Percentiles rank a stretch among this genome's conserved stretches.
phyloP scores from a whole-genome alignment of 2,797 vertebrate genomes.

The Coreius guichenoti region DNA sequence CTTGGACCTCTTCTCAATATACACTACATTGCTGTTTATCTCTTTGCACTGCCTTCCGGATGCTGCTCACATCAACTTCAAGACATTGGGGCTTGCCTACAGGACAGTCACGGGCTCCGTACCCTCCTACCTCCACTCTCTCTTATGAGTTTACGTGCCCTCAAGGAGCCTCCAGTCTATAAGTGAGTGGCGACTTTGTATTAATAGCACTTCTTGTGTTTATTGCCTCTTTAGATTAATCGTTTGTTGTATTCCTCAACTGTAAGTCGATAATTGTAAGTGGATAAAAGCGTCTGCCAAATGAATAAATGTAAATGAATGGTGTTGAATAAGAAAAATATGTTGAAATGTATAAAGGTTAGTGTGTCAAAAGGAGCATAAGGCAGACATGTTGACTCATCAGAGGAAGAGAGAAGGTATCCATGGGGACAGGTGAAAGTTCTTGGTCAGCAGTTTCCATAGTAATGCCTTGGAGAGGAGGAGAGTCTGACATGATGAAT shows the following conservation, averaged over 20 bases:
- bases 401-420: conserved; percentile 65
- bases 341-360: conserved; percentile 6
- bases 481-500: conserved; percentile 48
- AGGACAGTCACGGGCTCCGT: not conserved
- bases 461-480: conserved; percentile 54
- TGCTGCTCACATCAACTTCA: not conserved
- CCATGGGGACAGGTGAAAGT: conserved; percentile 70
- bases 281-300: not conserved
- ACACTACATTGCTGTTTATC: not conserved
- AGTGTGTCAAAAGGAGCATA: conserved; percentile 31
- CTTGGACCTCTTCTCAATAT: not conserved
- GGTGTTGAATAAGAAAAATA: not conserved
- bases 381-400: conserved; percentile 62
- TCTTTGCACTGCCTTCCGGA: not conserved
- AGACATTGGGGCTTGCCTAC: not conserved
- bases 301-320: not conserved
- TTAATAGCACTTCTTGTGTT: not conserved
- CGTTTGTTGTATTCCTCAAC: not conserved
- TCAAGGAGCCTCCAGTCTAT: not conserved
- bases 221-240: not conserved
- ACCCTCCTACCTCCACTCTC: not conserved
- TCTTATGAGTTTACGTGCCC: not conserved
- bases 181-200: not conserved
- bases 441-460: conserved; percentile 80
- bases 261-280: not conserved